phyloP scores from a whole-genome alignment of 2,113 vertebrate species.

The Arothron firmamentum region DNA sequence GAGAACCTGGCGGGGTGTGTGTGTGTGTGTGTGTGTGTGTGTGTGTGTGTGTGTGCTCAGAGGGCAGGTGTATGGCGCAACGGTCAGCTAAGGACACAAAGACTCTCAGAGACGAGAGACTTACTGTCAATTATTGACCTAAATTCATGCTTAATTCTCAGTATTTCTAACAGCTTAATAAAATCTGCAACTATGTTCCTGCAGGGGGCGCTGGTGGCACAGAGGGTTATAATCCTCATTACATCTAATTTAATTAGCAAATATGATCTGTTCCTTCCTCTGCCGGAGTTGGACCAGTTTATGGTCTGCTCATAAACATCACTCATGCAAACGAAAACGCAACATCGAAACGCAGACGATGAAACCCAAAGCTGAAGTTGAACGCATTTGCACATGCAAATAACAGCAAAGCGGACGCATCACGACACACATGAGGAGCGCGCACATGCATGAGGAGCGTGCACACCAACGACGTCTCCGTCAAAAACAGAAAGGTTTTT shows the following conservation, averaged over 20 bases:
- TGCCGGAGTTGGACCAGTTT: no score
- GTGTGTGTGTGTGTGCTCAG: constrained; percentile 1
- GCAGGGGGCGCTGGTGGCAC: no score
- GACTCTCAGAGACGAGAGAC: neutral
- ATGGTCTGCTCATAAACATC: neutral
- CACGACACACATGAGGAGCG: neutral
- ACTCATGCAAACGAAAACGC: neutral
- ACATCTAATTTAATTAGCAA: no score
- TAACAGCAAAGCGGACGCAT: neutral
- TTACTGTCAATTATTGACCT: no score
- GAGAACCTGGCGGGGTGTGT: constrained; percentile 25
- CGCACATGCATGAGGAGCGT: neutral
- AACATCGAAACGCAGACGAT: neutral
- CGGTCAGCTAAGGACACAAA: constrained; percentile 35
- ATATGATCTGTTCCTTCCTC: no score
- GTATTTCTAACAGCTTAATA: no score
- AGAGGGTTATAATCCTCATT: no score
- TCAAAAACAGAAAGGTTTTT: neutral
- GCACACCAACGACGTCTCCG: neutral
- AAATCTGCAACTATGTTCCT: no score
- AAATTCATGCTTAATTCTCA: no score
- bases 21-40: constrained; percentile 15
- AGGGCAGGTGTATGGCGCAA: constrained; percentile 7
- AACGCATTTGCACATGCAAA: constrained; percentile 13
- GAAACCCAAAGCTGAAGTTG: neutral